Evolutionary conservation across 2,888 invertebrate genomes (phyloP).

Genomic region (Eristalis intricaria): DNA sequence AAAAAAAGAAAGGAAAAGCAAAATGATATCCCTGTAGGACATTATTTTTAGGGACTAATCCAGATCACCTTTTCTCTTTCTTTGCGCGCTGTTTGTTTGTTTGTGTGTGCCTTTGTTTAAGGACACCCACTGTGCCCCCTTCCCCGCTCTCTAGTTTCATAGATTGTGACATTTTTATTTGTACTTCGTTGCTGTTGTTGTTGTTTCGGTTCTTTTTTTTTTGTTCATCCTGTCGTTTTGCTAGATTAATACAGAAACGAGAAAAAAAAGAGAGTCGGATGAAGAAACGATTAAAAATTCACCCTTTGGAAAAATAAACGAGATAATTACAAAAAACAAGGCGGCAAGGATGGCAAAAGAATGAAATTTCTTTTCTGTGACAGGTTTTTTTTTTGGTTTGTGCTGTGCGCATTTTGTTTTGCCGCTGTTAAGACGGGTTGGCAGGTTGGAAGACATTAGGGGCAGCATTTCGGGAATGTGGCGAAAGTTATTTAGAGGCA

Average conservation of each 20-base stretch:
- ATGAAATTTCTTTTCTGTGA: slow-evolving; percentile 26
- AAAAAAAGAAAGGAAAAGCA: slow-evolving; percentile 59
- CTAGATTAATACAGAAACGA: slow-evolving; percentile 60
- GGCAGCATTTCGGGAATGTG: slow-evolving; percentile 4
- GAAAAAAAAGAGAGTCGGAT: neutral
- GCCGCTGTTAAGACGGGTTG: slow-evolving; percentile 3
- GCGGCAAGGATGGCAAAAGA: slow-evolving; percentile 20
- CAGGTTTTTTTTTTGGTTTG: slow-evolving; percentile 4
- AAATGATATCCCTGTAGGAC: slow-evolving; percentile 81
- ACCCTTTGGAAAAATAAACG: slow-evolving; percentile 71
- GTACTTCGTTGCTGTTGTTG: slow-evolving; percentile 23
- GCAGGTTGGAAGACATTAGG: neutral
- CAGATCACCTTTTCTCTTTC: slow-evolving; percentile 79
- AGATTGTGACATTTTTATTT: slow-evolving; percentile 68
- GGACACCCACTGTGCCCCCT: slow-evolving; percentile 26
- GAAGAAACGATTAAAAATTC: slow-evolving; percentile 64
- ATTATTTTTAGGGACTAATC: slow-evolving; percentile 81
- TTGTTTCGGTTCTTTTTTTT: neutral
- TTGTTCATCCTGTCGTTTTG: slow-evolving; percentile 41
- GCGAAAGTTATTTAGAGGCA: slow-evolving; percentile 9
- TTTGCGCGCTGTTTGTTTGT: slow-evolving; percentile 13
- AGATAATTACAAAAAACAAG: slow-evolving; percentile 63
- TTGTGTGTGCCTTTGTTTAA: slow-evolving; percentile 10
- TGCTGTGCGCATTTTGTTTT: neutral
- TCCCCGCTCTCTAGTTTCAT: slow-evolving; percentile 14